phyloP scores from a whole-genome alignment of 2,888 invertebrate genomes.

The Fragum sueziense region DNA sequence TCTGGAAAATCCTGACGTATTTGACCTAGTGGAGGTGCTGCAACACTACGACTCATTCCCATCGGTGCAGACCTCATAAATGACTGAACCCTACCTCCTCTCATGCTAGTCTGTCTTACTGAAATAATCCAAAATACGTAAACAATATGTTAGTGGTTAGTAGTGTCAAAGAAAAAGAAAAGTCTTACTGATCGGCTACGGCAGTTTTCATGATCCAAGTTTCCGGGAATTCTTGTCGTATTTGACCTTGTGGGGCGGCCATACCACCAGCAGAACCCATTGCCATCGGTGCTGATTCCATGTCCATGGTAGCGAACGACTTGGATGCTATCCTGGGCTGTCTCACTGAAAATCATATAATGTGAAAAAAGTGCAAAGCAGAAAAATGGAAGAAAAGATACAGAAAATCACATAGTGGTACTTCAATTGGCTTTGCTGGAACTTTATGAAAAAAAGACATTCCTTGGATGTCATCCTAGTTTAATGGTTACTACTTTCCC shows the following conservation, averaged over 20 bases:
- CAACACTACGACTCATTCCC: not conserved
- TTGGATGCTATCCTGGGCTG: not conserved
- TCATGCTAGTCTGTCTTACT: not conserved
- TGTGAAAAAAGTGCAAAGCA: too few relatives aligned
- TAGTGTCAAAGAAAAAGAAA: not conserved
- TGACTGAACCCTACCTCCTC: not conserved
- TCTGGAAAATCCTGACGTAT: slow-evolving; percentile 87
- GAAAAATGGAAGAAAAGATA: too few relatives aligned
- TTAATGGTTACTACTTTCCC: too few relatives aligned
- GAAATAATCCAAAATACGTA: too few relatives aligned
- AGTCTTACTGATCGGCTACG: not conserved
- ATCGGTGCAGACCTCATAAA: not conserved
- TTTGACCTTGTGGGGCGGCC: slow-evolving; percentile 16
- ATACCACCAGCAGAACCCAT: not conserved
- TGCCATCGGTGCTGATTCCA: not conserved
- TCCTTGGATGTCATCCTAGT: too few relatives aligned
- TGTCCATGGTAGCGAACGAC: not conserved
- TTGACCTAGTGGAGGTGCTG: slow-evolving; percentile 12
- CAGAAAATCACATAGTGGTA: too few relatives aligned
- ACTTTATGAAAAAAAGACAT: too few relatives aligned
- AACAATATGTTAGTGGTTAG: too few relatives aligned
- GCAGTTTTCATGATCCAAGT: slow-evolving; percentile 87
- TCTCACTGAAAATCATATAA: not conserved
- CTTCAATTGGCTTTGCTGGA: too few relatives aligned
- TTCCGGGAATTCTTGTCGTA: slow-evolving; percentile 87